phyloP scores from a whole-genome alignment of 2,888 invertebrate species.

The Himalopsyche tibetana region DNA sequence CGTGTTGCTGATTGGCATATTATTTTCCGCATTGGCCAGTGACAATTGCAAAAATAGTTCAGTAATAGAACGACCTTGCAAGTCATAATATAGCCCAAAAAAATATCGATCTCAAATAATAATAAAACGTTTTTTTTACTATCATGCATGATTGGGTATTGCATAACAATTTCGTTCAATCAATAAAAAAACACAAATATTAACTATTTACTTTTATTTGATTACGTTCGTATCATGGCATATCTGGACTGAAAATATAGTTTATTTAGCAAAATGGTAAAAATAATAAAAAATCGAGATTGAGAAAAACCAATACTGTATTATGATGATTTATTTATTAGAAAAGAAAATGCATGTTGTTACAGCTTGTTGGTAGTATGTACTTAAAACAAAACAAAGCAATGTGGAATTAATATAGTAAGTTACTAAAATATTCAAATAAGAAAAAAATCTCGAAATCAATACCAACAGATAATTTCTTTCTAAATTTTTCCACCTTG shows the following conservation, averaged over 20 bases:
- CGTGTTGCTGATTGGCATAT: neutral
- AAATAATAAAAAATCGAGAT: too few species aligned
- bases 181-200: neutral
- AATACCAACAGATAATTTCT: too few species aligned
- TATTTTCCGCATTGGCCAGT: conserved; percentile 31
- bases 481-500: too few species aligned
- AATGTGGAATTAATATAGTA: too few species aligned
- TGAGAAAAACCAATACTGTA: too few species aligned
- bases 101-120: neutral
- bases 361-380: too few species aligned
- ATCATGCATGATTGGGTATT: conserved; percentile 9
- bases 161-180: neutral
- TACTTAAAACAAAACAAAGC: too few species aligned
- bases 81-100: neutral
- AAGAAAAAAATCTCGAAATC: too few species aligned
- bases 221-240: neutral
- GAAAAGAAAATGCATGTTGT: too few species aligned
- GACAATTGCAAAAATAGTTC: conserved; percentile 9
- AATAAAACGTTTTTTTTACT: conserved; percentile 5
- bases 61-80: neutral
- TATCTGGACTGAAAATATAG: neutral
- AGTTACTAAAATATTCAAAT: too few species aligned
- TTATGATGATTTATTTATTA: too few species aligned
- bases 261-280: too few species aligned
- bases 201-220: neutral